Percentiles rank a stretch among this genome's conserved stretches.
phyloP scores from a whole-genome alignment of 1,140 invertebrate genomes.

The Zophobas morio region DNA sequence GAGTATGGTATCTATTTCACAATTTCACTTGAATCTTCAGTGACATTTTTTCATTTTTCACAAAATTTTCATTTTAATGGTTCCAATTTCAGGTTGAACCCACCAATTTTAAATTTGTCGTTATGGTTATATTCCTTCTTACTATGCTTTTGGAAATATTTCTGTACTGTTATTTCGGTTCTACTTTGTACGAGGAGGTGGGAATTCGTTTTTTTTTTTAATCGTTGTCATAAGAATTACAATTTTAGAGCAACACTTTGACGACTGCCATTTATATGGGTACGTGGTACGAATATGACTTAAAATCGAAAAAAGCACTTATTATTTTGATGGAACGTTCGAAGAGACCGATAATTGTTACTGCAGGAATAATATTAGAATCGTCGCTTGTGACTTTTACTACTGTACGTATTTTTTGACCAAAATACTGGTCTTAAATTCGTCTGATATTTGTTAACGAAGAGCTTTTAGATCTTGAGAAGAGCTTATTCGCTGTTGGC shows the following conservation, averaged over 20 bases:
- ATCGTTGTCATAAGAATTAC: background rate
- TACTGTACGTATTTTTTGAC: conserved; percentile 45
- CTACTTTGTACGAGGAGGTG: conserved; percentile 38
- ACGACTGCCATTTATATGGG: conserved; percentile 43
- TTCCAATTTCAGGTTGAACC: background rate
- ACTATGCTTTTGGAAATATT: conserved; percentile 22
- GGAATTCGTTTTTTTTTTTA: background rate
- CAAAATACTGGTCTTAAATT: conserved; percentile 17
- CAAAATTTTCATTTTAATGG: background rate
- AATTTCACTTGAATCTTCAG: too few species aligned
- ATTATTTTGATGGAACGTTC: conserved; percentile 54
- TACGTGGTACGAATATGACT: conserved; percentile 51
- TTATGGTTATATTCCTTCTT: conserved; percentile 13
- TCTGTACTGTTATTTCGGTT: conserved; percentile 46
- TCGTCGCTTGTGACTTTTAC: conserved; percentile 50
- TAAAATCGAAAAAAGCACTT: conserved; percentile 50
- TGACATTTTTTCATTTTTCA: background rate
- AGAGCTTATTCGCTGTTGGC: conserved; percentile 14
- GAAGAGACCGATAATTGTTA: conserved; percentile 48
- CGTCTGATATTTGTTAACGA: background rate
- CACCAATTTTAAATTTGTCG: conserved; percentile 15
- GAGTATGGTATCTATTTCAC: background rate
- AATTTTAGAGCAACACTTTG: conserved; percentile 48
- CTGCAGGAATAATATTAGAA: conserved; percentile 48
- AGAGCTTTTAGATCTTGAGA: conserved; percentile 16